Conservation (phyloP, 2,888 invertebrate genomes). For the Platerodrilus igneus region DNA sequence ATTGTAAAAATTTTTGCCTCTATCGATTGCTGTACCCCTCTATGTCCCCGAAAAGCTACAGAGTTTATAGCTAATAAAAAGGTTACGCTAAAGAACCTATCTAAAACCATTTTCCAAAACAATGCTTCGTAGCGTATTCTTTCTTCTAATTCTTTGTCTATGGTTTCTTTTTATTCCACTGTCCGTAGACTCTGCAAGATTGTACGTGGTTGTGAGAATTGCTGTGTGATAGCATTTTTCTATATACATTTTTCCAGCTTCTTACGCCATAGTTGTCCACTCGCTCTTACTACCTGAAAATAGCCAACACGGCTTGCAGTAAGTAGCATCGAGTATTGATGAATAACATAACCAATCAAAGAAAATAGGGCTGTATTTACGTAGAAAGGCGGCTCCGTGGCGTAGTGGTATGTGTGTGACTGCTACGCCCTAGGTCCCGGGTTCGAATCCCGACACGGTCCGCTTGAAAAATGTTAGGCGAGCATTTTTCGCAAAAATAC, state of each 20-base stretch:
- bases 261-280: conserved; percentile 6
- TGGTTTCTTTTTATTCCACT: conserved; percentile 6
- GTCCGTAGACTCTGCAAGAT: conserved; percentile 2
- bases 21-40: too few relatives aligned
- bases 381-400: too few relatives aligned
- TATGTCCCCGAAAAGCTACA: conserved; percentile 16
- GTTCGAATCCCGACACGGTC: too few relatives aligned
- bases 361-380: not conserved
- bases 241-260: conserved; percentile 15
- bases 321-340: conserved; percentile 13
- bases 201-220: conserved; percentile 7
- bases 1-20: too few relatives aligned
- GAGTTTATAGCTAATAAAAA: conserved; percentile 12
- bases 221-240: conserved; percentile 12
- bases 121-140: conserved; percentile 4
- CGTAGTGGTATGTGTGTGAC: too few relatives aligned
- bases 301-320: conserved; percentile 23
- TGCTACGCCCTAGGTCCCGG: too few relatives aligned
- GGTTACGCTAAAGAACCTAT: conserved; percentile 13
- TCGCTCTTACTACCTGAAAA: conserved; percentile 10
- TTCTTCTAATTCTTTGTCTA: conserved; percentile 7
- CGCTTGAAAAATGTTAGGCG: too few relatives aligned
- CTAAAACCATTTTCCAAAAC: conserved; percentile 14
- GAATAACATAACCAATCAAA: conserved; percentile 20
- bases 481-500: too few relatives aligned